These are phyloP conservation scores for Tetragonula clypearis DNA, from an alignment of 1,140 invertebrate species.

Conservation along the genomic window DNA sequence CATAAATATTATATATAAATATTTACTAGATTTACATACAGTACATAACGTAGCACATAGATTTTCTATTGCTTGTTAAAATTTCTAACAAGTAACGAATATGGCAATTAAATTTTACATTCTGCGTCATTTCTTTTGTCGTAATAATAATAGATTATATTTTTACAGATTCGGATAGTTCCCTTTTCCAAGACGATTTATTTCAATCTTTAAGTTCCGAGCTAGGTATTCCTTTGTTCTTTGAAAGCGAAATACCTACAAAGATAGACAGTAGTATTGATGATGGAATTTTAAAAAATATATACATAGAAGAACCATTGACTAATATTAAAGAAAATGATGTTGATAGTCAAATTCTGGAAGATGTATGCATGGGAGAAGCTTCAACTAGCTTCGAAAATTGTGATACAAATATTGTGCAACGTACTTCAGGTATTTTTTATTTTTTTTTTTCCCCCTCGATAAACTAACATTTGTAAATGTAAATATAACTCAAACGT, in stretches of 20 bases:
- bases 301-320: slow-evolving; percentile 41
- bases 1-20: no score
- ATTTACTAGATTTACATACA: background rate
- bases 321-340: slow-evolving; percentile 48
- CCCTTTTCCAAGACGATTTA: slow-evolving; percentile 67
- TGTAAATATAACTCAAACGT: background rate
- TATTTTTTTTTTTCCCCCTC: background rate
- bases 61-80: background rate
- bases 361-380: slow-evolving; percentile 49
- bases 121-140: background rate
- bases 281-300: slow-evolving; percentile 65
- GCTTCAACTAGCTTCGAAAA: slow-evolving; percentile 53
- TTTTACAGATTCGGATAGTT: slow-evolving; percentile 9
- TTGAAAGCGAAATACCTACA: slow-evolving; percentile 62
- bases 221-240: slow-evolving; percentile 70
- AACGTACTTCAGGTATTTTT: slow-evolving; percentile 45
- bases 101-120: background rate
- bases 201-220: slow-evolving; percentile 73
- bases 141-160: background rate
- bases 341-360: slow-evolving; percentile 66
- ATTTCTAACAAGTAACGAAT: background rate
- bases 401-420: slow-evolving; percentile 34
- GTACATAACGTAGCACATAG: background rate
- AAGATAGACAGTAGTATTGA: slow-evolving; percentile 54
- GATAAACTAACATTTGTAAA: background rate